Conservation (phyloP, 2,797 vertebrate species). For the Echeneis naucrates region DNA sequence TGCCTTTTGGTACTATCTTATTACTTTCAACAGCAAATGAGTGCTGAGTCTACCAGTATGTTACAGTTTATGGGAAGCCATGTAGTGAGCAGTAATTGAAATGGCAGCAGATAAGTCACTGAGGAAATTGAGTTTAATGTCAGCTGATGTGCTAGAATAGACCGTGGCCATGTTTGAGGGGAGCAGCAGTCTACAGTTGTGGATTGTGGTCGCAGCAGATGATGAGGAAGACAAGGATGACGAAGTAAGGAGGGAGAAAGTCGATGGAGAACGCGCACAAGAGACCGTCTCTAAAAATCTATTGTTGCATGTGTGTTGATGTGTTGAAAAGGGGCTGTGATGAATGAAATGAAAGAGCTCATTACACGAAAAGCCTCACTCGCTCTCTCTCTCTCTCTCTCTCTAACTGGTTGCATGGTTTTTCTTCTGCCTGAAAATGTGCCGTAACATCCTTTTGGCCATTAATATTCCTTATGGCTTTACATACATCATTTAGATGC, state of each 20-base stretch:
- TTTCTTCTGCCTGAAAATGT: constrained; percentile 12
- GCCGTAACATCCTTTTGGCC: constrained; percentile 3
- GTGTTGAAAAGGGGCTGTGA: constrained; percentile 11
- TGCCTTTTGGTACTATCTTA: constrained; percentile 44
- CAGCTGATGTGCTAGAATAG: constrained; percentile 66
- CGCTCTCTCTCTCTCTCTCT: neutral
- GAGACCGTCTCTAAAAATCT: constrained; percentile 37
- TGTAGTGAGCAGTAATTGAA: constrained; percentile 77
- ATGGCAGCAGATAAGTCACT: constrained; percentile 76
- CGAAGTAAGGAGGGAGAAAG: constrained; percentile 8
- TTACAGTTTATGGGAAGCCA: constrained; percentile 67
- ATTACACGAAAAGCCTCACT: constrained; percentile 18
- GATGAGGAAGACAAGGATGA: constrained; percentile 20
- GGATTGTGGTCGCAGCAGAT: constrained; percentile 43
- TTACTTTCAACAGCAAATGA: constrained; percentile 55
- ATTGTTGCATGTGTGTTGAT: constrained; percentile 34
- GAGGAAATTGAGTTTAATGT: constrained; percentile 78
- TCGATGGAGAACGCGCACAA: constrained; percentile 16
- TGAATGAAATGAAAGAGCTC: constrained; percentile 47
- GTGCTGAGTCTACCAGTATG: constrained; percentile 61
- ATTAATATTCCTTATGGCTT: constrained; percentile 22
- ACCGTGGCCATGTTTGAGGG: constrained; percentile 49
- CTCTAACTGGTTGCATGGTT: constrained; percentile 4
- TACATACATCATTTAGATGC: neutral
- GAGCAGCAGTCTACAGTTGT: constrained; percentile 38